phyloP scores from a whole-genome alignment of 1,140 invertebrate genomes.

The Eciton burchellii region DNA sequence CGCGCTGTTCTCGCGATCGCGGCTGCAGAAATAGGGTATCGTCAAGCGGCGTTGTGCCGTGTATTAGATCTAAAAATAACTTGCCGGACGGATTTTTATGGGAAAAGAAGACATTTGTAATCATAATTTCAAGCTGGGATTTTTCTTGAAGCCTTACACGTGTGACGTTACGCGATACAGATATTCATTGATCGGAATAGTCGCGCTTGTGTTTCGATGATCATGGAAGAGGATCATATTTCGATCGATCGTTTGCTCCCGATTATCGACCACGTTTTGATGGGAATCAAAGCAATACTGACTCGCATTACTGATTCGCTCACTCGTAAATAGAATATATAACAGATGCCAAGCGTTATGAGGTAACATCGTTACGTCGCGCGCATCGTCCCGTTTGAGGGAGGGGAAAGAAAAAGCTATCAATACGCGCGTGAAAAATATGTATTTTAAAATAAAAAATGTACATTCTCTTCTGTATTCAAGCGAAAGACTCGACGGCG shows the following conservation, averaged over 20 bases:
- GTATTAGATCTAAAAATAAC: constrained; percentile 30
- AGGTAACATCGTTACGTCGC: constrained; percentile 39
- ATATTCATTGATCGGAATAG: not conserved
- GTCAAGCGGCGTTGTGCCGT: not conserved
- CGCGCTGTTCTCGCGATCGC: not conserved
- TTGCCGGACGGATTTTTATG: constrained; percentile 12
- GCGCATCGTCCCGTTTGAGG: not conserved
- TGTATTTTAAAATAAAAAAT: no score
- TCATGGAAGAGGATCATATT: not conserved
- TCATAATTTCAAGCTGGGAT: not conserved
- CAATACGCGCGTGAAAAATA: constrained; percentile 5
- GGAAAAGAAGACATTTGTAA: not conserved
- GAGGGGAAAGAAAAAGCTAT: not conserved
- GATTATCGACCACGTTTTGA: not conserved
- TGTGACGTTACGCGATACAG: not conserved
- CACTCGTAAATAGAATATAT: constrained; percentile 37
- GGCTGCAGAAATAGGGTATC: constrained; percentile 19
- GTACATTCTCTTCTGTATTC: no score
- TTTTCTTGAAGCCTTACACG: not conserved
- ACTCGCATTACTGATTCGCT: no score
- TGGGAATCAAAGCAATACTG: not conserved
- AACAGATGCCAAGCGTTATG: constrained; percentile 31
- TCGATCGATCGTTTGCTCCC: not conserved
- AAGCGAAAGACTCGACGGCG: no score
- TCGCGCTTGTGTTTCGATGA: not conserved